A percentile compares a stretch with the other conserved stretches of the same genome.
phyloP scores from a whole-genome alignment of 2,113 vertebrate genomes.

The Sardina pilchardus region DNA sequence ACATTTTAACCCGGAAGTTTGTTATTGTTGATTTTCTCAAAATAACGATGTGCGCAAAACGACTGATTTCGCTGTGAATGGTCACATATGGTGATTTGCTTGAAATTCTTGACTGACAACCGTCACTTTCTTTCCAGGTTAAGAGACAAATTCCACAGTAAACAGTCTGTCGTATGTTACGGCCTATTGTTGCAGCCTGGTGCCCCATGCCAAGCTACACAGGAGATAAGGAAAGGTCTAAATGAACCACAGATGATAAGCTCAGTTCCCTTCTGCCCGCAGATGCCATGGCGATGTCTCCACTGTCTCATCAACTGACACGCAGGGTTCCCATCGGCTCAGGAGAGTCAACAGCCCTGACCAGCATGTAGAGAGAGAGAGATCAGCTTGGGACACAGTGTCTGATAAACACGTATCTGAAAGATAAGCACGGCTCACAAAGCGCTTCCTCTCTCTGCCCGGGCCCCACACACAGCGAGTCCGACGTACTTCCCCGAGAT shows the following conservation, averaged over 20 bases:
- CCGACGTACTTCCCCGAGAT: constrained; percentile 19
- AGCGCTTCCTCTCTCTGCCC: constrained; percentile 56
- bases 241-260: background rate
- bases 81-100: background rate
- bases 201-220: background rate
- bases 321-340: background rate
- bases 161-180: background rate
- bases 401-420: constrained; percentile 56
- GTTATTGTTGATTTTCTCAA: too few species aligned
- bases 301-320: background rate
- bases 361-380: constrained; percentile 48
- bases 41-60: too few species aligned
- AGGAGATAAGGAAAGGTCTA: background rate
- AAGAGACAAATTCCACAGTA: background rate
- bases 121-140: background rate
- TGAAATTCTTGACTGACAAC: background rate
- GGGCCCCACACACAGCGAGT: constrained; percentile 51
- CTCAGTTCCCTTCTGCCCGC: background rate
- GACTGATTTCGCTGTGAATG: too few species aligned
- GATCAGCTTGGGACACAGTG: constrained; percentile 51
- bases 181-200: background rate
- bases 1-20: too few species aligned
- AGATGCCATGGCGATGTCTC: background rate
- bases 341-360: constrained; percentile 28
- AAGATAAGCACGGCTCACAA: constrained; percentile 61